phyloP scores from a whole-genome alignment of 1,140 invertebrate genomes.

The Drosophila asahinai region DNA sequence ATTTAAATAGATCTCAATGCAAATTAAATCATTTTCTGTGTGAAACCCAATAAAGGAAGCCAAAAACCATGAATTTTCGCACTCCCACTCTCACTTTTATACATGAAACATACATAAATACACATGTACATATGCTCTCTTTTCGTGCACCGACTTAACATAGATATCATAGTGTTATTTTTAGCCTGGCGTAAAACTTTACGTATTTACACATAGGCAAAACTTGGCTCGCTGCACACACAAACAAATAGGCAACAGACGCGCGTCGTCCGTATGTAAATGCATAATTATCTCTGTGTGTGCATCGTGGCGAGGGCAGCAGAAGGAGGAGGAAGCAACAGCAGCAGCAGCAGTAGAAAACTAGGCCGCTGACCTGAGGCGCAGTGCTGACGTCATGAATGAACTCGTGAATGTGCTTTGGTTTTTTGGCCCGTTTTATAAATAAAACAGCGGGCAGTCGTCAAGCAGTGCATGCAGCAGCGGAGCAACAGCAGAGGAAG shows the following conservation, averaged over 20 bases:
- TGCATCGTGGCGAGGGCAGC: constrained; percentile 1
- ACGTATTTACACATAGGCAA: constrained; percentile 49
- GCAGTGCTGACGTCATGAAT: constrained; percentile 82
- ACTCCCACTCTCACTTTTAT: constrained; percentile 8
- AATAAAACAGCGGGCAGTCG: constrained; percentile 51
- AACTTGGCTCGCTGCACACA: constrained; percentile 18
- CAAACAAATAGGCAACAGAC: constrained; percentile 18
- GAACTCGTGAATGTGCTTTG: constrained; percentile 76
- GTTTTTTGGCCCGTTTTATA: constrained; percentile 50
- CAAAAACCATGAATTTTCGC: constrained; percentile 17
- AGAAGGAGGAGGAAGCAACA: constrained; percentile 6
- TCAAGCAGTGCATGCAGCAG: constrained; percentile 39
- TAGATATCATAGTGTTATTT: constrained; percentile 74
- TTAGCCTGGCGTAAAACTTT: constrained; percentile 69
- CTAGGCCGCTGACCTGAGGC: constrained; percentile 84
- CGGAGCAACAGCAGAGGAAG: not conserved
- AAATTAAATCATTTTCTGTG: not conserved
- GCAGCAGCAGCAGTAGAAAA: constrained; percentile 49
- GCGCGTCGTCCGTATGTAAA: constrained; percentile 34
- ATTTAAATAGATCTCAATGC: too few species aligned
- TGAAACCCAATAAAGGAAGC: not conserved
- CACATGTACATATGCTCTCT: constrained; percentile 1
- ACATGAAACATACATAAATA: not conserved
- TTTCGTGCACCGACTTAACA: constrained; percentile 49
- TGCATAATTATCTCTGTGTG: constrained; percentile 57